Evolutionary conservation across 2,113 vertebrate genomes (phyloP).

Genomic region (Cyphomyrus plagiostoma): DNA sequence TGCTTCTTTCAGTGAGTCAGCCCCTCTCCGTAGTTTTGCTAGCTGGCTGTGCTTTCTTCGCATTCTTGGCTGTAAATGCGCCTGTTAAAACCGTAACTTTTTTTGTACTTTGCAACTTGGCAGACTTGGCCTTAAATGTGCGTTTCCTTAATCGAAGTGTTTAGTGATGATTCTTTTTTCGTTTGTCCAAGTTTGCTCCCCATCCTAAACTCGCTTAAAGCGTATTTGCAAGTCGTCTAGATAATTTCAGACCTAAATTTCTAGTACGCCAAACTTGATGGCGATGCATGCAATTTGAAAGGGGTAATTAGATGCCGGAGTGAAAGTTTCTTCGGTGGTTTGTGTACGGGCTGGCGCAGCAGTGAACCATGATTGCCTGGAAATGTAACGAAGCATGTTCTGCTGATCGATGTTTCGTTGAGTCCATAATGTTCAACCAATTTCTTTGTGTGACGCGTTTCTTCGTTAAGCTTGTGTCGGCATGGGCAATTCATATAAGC

Average conservation of each 20-base stretch:
- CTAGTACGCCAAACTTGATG: neutral
- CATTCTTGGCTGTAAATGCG: neutral
- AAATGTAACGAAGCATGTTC: neutral
- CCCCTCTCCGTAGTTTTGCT: neutral
- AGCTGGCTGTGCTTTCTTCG: neutral
- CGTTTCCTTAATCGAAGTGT: neutral
- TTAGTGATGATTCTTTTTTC: neutral
- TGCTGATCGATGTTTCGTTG: neutral
- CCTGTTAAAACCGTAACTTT: neutral
- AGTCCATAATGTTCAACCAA: neutral
- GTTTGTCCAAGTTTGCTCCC: neutral
- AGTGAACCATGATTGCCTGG: neutral
- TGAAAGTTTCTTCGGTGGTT: neutral
- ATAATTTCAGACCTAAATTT: neutral
- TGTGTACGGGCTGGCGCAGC: neutral
- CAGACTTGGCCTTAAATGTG: neutral
- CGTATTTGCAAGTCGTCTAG: neutral
- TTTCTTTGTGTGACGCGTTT: neutral
- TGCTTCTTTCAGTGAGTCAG: neutral
- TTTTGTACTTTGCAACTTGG: neutral
- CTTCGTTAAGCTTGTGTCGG: neutral
- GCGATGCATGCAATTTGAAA: neutral
- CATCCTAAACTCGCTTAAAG: neutral
- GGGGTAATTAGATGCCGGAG: neutral
- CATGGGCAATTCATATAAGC: neutral